These are phyloP conservation scores for Drosophila arizonae DNA, from an alignment of 1,140 invertebrate genomes.

Conservation along the genomic window DNA sequence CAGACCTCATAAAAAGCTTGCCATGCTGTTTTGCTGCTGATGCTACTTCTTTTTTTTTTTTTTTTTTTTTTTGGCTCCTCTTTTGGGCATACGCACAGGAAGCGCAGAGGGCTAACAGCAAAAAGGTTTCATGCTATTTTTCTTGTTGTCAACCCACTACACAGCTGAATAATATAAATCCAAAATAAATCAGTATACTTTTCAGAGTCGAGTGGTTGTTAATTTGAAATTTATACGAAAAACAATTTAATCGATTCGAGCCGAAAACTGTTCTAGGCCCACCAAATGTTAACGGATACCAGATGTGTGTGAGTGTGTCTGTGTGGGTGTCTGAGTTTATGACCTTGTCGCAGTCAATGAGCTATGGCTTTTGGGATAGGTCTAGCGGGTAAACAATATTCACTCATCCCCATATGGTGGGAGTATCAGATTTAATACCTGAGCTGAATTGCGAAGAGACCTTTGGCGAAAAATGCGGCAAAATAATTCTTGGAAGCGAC, in stretches of 20 bases:
- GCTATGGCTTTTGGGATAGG: slow-evolving; percentile 29
- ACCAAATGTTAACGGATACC: slow-evolving; percentile 36
- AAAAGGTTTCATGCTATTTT: slow-evolving; percentile 62
- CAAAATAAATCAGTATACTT: slow-evolving; percentile 79
- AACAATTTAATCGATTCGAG: slow-evolving; percentile 71
- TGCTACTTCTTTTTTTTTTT: slow-evolving; percentile 1
- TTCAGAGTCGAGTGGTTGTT: slow-evolving; percentile 66
- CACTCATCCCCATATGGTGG: slow-evolving; percentile 1
- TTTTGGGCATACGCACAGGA: slow-evolving; percentile 11
- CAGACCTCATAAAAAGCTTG: slow-evolving; percentile 46
- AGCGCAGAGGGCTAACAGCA: slow-evolving; percentile 11
- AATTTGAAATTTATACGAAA: slow-evolving; percentile 80
- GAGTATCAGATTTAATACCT: slow-evolving; percentile 9
- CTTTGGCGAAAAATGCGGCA: neutral
- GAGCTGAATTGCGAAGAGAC: neutral
- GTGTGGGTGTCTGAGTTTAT: slow-evolving; percentile 29
- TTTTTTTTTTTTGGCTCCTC: slow-evolving; percentile 1
- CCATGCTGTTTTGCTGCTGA: slow-evolving; percentile 10
- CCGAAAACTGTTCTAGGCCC: slow-evolving; percentile 38
- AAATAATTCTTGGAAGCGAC: neutral
- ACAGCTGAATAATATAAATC: slow-evolving; percentile 59
- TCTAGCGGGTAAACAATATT: slow-evolving; percentile 1
- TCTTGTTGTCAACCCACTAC: slow-evolving; percentile 37
- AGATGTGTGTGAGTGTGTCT: slow-evolving; percentile 14
- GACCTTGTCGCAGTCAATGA: slow-evolving; percentile 54